Conservation (phyloP, 2,888 invertebrate genomes). For the Cosmopolites sordidus region DNA sequence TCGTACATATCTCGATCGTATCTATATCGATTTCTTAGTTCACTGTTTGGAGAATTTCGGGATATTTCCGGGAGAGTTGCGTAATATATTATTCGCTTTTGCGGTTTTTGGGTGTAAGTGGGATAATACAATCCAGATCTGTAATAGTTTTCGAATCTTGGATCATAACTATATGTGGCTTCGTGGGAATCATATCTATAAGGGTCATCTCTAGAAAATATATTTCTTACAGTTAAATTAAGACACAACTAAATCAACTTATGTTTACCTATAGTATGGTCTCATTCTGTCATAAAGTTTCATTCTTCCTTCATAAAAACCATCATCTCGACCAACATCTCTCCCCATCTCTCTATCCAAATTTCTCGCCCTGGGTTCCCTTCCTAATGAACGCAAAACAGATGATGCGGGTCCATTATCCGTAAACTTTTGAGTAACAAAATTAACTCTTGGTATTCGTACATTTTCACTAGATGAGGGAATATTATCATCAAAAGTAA, state of each 20-base stretch:
- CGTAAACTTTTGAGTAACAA: conserved; percentile 55
- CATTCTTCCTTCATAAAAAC: conserved; percentile 11
- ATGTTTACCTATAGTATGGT: conserved; percentile 11
- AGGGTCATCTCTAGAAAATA: conserved; percentile 24
- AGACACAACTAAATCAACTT: no score
- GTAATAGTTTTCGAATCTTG: conserved; percentile 32
- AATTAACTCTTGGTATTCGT: conserved; percentile 62
- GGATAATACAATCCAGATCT: conserved; percentile 37
- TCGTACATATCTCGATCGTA: conserved; percentile 31
- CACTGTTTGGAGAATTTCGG: conserved; percentile 57
- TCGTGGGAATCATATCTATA: conserved; percentile 22
- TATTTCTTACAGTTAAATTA: background rate
- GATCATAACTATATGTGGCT: conserved; percentile 13
- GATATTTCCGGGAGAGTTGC: conserved; percentile 67
- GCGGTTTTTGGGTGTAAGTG: conserved; percentile 32
- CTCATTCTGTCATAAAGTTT: conserved; percentile 10
- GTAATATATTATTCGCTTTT: conserved; percentile 65
- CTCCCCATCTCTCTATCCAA: conserved; percentile 10
- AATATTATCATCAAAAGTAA: conserved; percentile 46
- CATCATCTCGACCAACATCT: conserved; percentile 8
- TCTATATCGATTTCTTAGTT: conserved; percentile 52
- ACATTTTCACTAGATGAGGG: conserved; percentile 57
- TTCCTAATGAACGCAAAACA: conserved; percentile 31
- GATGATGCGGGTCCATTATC: conserved; percentile 39
- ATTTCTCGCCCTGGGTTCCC: conserved; percentile 31